These are phyloP conservation scores for Calvadosia cruxmelitensis DNA, from an alignment of 30 jellyfish, hydroid and myxozoan species.

Conservation along the genomic window DNA sequence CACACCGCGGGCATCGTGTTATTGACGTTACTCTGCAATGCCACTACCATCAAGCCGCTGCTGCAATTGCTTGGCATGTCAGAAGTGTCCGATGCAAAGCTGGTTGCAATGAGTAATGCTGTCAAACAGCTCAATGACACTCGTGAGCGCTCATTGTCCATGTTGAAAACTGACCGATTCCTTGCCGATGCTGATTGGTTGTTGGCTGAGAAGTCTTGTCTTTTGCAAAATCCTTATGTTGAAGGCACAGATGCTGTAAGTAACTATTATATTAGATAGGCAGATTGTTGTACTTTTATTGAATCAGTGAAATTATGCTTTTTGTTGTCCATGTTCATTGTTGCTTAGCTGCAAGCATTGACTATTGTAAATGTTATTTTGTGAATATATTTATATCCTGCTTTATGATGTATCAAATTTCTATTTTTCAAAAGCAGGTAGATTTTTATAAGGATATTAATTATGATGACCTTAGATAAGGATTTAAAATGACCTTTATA, in stretches of 20 bases:
- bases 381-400: too few relatives aligned
- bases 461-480: too few relatives aligned
- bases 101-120: slow-evolving; percentile 83
- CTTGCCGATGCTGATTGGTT: slow-evolving; percentile 93
- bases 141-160: slow-evolving; percentile 57
- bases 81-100: slow-evolving; percentile 76
- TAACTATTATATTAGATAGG: background rate
- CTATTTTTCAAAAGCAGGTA: too few relatives aligned
- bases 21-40: slow-evolving; percentile 58
- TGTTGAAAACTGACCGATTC: slow-evolving; percentile 80
- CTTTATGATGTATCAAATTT: too few relatives aligned
- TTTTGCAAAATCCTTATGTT: slow-evolving; percentile 52
- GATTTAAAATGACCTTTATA: too few relatives aligned
- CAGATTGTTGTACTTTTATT: too few relatives aligned
- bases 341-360: too few relatives aligned
- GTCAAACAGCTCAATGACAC: slow-evolving; percentile 48
- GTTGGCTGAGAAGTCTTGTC: slow-evolving; percentile 61
- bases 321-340: too few relatives aligned
- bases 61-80: slow-evolving; percentile 75
- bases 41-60: slow-evolving; percentile 65
- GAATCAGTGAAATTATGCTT: too few relatives aligned
- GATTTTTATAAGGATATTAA: too few relatives aligned
- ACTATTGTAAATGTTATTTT: too few relatives aligned
- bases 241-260: slow-evolving; percentile 38
- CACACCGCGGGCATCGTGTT: slow-evolving; percentile 87